These are phyloP conservation scores for Numenius phaeopus DNA, from an alignment of 2,797 vertebrate species.

Conservation along the genomic window DNA sequence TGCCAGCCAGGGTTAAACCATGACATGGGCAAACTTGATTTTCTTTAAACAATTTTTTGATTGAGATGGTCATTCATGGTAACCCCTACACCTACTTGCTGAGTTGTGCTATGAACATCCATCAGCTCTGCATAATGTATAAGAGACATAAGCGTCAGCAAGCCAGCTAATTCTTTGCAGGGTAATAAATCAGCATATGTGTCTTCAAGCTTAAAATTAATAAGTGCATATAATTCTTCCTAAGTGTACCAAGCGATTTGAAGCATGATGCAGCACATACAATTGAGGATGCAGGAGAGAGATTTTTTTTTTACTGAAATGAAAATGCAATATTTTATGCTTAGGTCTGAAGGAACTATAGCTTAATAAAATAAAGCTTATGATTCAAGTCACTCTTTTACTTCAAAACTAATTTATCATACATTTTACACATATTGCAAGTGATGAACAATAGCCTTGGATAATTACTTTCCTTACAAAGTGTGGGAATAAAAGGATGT, in stretches of 20 bases:
- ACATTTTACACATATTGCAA: neutral
- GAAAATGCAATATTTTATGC: constrained; percentile 2
- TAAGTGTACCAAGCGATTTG: neutral
- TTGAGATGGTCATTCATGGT: neutral
- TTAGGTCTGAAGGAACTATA: constrained; percentile 12
- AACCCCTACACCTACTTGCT: neutral
- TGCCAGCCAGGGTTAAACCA: neutral
- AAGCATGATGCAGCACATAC: neutral
- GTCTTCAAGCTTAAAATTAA: constrained; percentile 24
- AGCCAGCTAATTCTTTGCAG: neutral
- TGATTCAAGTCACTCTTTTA: constrained; percentile 36
- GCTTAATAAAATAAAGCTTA: constrained; percentile 39
- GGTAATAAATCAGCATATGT: neutral
- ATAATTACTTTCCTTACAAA: constrained; percentile 34
- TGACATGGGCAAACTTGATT: neutral
- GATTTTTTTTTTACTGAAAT: neutral
- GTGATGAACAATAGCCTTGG: neutral
- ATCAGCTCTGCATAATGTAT: neutral
- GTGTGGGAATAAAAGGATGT: constrained; percentile 2
- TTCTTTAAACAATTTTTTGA: neutral
- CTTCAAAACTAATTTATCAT: constrained; percentile 28
- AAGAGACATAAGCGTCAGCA: neutral
- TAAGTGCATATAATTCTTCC: neutral
- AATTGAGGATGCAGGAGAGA: neutral
- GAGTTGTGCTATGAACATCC: neutral